Evolutionary conservation across 2,888 invertebrate species (phyloP).

Genomic region (Charanyca ferruginea): DNA sequence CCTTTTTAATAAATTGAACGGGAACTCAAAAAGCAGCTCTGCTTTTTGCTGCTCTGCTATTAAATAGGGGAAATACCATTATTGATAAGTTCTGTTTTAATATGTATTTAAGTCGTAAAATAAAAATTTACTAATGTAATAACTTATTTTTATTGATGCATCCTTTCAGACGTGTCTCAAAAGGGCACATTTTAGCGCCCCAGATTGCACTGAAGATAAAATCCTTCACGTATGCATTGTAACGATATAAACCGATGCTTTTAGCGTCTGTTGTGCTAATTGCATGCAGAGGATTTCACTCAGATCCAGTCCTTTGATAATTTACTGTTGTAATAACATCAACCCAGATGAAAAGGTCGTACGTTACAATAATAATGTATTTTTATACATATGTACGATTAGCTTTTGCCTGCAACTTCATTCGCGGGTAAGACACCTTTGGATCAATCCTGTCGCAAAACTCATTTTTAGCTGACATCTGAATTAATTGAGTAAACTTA

Average conservation of each 20-base stretch:
- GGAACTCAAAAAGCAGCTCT: too few species aligned
- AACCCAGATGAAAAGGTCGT: slow-evolving; percentile 38
- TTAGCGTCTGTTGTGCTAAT: slow-evolving; percentile 73
- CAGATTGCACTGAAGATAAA: slow-evolving; percentile 65
- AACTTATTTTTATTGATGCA: not conserved
- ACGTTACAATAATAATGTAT: slow-evolving; percentile 11
- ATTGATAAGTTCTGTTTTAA: too few species aligned
- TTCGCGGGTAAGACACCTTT: too few species aligned
- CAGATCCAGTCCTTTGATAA: slow-evolving; percentile 66
- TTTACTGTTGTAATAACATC: slow-evolving; percentile 63
- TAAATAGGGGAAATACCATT: too few species aligned
- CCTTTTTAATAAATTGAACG: too few species aligned
- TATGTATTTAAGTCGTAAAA: not conserved
- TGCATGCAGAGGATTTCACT: slow-evolving; percentile 68
- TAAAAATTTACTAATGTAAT: not conserved
- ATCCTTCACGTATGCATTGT: slow-evolving; percentile 68
- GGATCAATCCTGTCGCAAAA: too few species aligned
- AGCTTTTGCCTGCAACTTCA: not conserved
- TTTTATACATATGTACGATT: not conserved
- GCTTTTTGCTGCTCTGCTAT: too few species aligned
- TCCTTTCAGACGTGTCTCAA: not conserved
- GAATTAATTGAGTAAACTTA: too few species aligned
- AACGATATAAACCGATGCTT: slow-evolving; percentile 72
- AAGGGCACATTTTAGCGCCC: slow-evolving; percentile 51
- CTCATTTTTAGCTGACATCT: too few species aligned